Evolutionary conservation across 2,888 invertebrate species (phyloP), one percentile per base, ranked within the genome.

Genomic region (Dendrolimus houi): DNA sequence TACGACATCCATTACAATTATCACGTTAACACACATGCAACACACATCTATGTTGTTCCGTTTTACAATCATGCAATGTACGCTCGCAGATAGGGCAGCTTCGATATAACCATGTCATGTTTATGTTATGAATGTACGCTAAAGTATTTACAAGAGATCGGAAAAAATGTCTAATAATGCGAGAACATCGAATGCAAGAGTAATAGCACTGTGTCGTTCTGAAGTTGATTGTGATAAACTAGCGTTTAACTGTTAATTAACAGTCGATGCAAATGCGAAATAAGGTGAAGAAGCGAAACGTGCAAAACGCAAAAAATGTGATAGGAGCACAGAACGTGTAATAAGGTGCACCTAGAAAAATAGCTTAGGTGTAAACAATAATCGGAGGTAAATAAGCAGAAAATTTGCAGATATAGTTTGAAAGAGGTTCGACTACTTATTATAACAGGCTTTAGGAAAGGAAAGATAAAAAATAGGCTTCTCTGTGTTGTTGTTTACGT

Each of bases 1-100:
- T 87, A 89, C 89, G 90, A 89, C 88, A 88, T 83, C 72, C 79
- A 88, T 81, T 72, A 83, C 76, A 72, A 77, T 78, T 76, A 77
- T 72, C 78, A 85, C 83, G 75, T 77, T 70, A 62, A 89, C 86
- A 89, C 88, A 88, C 88, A 89, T 88, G 87, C 88, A 88, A 89
- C 89, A 90, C 90, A 88, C 87, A 85, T 83, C 87, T 88, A 87
- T 80, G 57, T 74, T 79, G 69, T 76, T 79, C 75, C 77, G 77
- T 73, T 80, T 78, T 77, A 89, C 88, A 88, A 83, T 85, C 90
- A 90, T 90, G 90, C 90, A 88, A 78, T 80, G 76, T 72, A 69
- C 70, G 72, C 71, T 73, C 69, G 74, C 71, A 75, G 73, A 75
- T 70, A 66, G 72, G 72, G 74, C 75, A 70, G 63, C 52, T 54